Base-by-base conservation (phyloP, 2,888 invertebrate species). In the Mechanitis mazaeus region DNA sequence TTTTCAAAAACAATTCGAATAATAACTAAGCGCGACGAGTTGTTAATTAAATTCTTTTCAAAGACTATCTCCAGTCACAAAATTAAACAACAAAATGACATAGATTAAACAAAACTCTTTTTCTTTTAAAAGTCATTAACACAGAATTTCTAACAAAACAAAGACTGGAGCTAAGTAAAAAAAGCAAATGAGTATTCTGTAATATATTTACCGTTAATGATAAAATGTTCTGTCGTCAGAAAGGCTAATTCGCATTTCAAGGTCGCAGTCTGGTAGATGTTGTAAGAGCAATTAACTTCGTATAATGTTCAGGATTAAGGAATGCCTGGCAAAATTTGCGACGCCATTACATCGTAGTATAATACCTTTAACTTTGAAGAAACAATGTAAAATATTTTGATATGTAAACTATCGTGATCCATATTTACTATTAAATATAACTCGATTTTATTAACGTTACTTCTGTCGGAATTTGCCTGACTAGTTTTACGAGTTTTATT, bases 141-240 rank as follows among this genome's bases (percentile, higher is more conserved):
- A 35, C 42, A 33, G 54, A 31, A 9, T 45, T 61, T 61, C 47
- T 59, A 54, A 50, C 45, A n/a, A 55, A 61, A 59, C 31, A 33
- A 50, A 56, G 50, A 60, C 42, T 56, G 42, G 59, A 56, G 35
- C 42, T 50, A 56, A 59, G 61, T 53, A 55, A 56, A 38, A 58
- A 7, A 9, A 55, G 59, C 55, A 61, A 56, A 54, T 55, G 53
- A 45, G 3, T 35, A 35, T 35, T 3, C 35, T 3, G 35, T 35
- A 35, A 5, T 35, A 35, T 35, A 5, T 35, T 35, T 35, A 35
- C 35, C 35, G 6, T 35, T 2, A 3, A 35, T 3, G 20, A 20
- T 20, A 20, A 35, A 5, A 5, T 35, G 3, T 2, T 35, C 35
- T 6, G 3, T 35, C 35, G 50, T 46, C 61, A 42, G 33, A 50